Evolutionary conservation across 2,113 vertebrate genomes (phyloP).

Genomic region (Strigops habroptila): DNA sequence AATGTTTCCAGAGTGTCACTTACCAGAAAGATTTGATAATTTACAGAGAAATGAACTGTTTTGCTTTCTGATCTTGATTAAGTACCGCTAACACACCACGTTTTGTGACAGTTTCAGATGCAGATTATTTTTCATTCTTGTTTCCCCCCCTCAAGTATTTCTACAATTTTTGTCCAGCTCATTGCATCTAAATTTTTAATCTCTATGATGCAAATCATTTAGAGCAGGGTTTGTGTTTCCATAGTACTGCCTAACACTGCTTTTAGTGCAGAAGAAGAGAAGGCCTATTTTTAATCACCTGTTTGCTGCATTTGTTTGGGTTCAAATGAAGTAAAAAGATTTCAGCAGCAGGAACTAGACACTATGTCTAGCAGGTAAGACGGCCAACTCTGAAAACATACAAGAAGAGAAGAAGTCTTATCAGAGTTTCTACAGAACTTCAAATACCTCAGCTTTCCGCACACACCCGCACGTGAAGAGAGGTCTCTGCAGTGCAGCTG

Average conservation of each 20-base stretch:
- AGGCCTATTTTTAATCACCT: not conserved
- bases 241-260: not conserved
- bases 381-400: not conserved
- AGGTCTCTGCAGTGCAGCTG: not conserved
- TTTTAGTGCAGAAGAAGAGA: not conserved
- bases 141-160: not conserved
- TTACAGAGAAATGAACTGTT: slow-evolving; percentile 76
- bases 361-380: not conserved
- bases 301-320: not conserved
- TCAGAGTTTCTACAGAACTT: not conserved
- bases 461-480: not conserved
- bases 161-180: not conserved
- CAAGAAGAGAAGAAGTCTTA: not conserved
- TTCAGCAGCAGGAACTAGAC: not conserved
- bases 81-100: slow-evolving; percentile 8
- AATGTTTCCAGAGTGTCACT: slow-evolving; percentile 76
- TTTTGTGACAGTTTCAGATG: slow-evolving; percentile 48
- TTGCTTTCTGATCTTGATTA: slow-evolving; percentile 70
- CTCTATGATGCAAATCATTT: not conserved
- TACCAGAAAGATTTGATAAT: slow-evolving; percentile 79
- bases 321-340: not conserved
- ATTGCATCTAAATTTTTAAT: not conserved
- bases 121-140: not conserved
- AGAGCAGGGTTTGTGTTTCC: not conserved
- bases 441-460: not conserved